phyloP scores from a whole-genome alignment of 2,888 invertebrate genomes.

The Latrodectus hesperus region DNA sequence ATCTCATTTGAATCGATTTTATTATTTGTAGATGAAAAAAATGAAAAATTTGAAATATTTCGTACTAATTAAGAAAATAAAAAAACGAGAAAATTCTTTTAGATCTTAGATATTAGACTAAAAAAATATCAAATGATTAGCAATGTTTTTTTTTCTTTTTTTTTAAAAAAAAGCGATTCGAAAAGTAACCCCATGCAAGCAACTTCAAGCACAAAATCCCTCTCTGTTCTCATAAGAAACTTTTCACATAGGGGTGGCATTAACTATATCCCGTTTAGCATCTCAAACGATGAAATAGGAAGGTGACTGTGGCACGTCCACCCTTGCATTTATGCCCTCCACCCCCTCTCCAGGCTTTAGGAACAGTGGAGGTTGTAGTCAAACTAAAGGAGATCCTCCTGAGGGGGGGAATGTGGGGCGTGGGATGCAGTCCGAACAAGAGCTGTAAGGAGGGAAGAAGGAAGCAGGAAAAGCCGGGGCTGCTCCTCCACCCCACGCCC shows the following conservation, averaged over 20 bases:
- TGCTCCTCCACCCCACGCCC: conserved; percentile 37
- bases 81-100: conserved; percentile 17
- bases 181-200: background rate
- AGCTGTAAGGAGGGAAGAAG: conserved; percentile 16
- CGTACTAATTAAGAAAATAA: too few relatives aligned
- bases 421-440: background rate
- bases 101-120: background rate
- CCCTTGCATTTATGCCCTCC: conserved; percentile 4
- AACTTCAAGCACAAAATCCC: conserved; percentile 24
- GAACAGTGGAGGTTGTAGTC: conserved; percentile 56
- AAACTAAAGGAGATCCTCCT: conserved; percentile 29
- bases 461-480: conserved; percentile 41
- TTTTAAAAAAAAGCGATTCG: background rate
- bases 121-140: background rate
- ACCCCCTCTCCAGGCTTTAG: conserved; percentile 70
- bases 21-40: too few relatives aligned
- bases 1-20: too few relatives aligned
- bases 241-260: conserved; percentile 46
- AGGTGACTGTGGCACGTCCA: conserved; percentile 60
- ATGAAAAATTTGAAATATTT: too few relatives aligned
- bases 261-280: conserved; percentile 69
- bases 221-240: conserved; percentile 43
- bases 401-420: conserved; percentile 12
- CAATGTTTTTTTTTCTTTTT: too few relatives aligned
- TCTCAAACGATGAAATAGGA: conserved; percentile 63